Evolutionary conservation across 2,113 vertebrate genomes (phyloP).

Genomic region (Catharus minimus): DNA sequence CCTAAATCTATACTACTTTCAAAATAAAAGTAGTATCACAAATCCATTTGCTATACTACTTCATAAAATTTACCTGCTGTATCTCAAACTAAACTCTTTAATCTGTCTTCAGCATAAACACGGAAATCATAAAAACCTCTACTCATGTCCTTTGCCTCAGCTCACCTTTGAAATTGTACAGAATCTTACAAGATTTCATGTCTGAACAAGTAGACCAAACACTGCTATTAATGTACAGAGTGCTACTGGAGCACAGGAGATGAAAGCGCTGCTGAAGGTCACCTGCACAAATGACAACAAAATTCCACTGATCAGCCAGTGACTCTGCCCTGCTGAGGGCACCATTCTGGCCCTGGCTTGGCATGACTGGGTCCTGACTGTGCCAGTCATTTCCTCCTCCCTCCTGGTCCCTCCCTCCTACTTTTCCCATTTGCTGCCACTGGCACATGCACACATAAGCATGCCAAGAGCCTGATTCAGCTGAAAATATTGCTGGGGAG

Average conservation of each 20-base stretch:
- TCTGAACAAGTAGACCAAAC: neutral
- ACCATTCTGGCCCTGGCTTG: neutral
- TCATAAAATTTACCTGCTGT: neutral
- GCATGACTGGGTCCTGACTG: accelerated
- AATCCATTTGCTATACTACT: neutral
- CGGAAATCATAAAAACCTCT: neutral
- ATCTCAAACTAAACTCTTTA: neutral
- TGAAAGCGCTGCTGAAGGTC: accelerated
- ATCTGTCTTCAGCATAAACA: neutral
- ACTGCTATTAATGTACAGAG: accelerated
- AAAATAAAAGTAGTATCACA: neutral
- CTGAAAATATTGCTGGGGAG: neutral
- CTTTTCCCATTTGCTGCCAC: neutral
- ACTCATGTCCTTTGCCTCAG: neutral
- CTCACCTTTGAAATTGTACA: neutral
- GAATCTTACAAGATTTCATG: neutral
- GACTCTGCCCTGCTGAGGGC: neutral
- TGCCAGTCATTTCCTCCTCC: neutral
- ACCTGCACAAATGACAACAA: neutral
- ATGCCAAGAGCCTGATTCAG: neutral
- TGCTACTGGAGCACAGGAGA: neutral
- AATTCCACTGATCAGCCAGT: neutral
- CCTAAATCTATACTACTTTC: neutral
- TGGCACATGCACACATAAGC: neutral
- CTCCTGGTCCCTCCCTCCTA: neutral